These are phyloP conservation scores for Urocynchramus pylzowi DNA, from an alignment of 2,113 vertebrate genomes.

Conservation along the genomic window DNA sequence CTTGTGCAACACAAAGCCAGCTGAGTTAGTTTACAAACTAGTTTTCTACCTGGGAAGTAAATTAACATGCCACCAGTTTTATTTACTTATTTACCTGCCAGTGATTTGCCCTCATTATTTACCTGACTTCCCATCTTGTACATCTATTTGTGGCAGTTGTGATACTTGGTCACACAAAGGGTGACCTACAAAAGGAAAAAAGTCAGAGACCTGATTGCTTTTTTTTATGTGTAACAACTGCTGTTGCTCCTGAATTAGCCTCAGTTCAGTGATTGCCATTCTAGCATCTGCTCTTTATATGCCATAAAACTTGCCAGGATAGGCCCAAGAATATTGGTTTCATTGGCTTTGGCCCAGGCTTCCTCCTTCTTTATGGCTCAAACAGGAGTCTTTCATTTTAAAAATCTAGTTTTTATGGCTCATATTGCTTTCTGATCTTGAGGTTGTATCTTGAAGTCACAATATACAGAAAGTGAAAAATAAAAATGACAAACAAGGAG, in stretches of 20 bases:
- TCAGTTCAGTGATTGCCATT: not conserved
- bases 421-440: not conserved
- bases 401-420: not conserved
- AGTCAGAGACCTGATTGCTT: not conserved
- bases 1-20: not conserved
- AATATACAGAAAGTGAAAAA: not conserved
- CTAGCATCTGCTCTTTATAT: not conserved
- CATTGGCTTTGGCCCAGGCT: not conserved
- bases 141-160: not conserved
- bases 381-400: not conserved
- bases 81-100: not conserved
- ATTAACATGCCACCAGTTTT: not conserved
- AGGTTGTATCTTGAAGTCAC: not conserved
- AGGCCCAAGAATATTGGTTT: not conserved
- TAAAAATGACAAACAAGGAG: not conserved
- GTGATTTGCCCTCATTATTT: not conserved
- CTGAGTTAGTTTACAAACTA: not conserved
- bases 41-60: not conserved
- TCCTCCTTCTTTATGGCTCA: not conserved
- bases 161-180: not conserved
- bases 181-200: not conserved
- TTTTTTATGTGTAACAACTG: not conserved
- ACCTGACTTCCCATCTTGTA: not conserved
- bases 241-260: not conserved
- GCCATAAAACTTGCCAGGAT: not conserved